phyloP scores from a whole-genome alignment of 2,888 invertebrate species.

The Lutraria lutraria region DNA sequence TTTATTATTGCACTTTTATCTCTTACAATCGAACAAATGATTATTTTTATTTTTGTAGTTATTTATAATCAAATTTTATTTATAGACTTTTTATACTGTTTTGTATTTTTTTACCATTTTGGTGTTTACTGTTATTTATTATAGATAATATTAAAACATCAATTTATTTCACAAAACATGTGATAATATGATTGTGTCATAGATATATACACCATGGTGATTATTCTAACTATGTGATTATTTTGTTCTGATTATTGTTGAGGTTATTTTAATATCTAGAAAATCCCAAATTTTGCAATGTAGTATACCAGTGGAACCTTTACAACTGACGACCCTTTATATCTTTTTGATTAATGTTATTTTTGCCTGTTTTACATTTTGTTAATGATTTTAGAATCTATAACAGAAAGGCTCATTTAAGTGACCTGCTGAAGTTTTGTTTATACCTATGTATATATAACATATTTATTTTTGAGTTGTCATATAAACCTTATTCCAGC shows the following conservation, averaged over 20 bases:
- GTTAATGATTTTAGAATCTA: too few relatives aligned
- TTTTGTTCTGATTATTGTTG: neutral
- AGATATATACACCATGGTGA: neutral
- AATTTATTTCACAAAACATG: neutral
- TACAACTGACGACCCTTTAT: too few relatives aligned
- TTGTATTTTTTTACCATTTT: neutral
- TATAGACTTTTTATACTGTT: neutral
- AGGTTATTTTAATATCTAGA: conserved; percentile 1
- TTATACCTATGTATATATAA: too few relatives aligned
- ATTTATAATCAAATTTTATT: neutral
- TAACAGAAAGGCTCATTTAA: too few relatives aligned
- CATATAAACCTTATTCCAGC: neutral
- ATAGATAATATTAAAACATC: neutral
- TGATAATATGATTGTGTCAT: neutral
- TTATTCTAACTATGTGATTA: neutral
- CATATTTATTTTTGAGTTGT: neutral
- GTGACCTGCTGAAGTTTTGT: too few relatives aligned
- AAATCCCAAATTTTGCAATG: neutral
- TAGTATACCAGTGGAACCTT: neutral
- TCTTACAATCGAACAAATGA: neutral
- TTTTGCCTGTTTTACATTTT: too few relatives aligned
- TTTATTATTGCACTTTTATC: neutral
- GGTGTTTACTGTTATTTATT: neutral
- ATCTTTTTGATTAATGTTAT: too few relatives aligned
- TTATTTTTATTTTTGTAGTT: neutral